phyloP scores from a whole-genome alignment of 2,113 vertebrate genomes.

The Plestiodon gilberti region DNA sequence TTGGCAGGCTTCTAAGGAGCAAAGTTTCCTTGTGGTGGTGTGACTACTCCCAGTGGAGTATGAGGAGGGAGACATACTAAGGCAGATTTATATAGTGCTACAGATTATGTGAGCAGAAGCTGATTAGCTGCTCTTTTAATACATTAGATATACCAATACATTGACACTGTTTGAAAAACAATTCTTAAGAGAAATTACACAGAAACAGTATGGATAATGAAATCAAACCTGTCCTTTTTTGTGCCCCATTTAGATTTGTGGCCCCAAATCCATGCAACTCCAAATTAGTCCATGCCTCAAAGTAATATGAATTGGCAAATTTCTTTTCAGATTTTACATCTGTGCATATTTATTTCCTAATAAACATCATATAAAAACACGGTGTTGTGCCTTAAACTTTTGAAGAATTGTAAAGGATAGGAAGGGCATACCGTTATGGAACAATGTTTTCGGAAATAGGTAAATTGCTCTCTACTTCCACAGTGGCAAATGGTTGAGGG shows the following conservation, averaged over 20 bases:
- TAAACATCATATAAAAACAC: slow-evolving; percentile 34
- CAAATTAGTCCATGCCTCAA: not conserved
- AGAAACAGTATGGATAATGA: slow-evolving; percentile 26
- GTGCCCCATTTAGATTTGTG: not conserved
- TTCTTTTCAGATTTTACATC: slow-evolving; percentile 18
- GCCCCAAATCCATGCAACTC: slow-evolving; percentile 17
- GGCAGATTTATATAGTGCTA: not conserved
- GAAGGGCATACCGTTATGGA: slow-evolving; percentile 23
- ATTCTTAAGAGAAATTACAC: slow-evolving; percentile 20
- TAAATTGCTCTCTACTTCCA: slow-evolving; percentile 3
- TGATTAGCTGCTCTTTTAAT: not conserved
- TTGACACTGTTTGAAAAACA: slow-evolving; percentile 34
- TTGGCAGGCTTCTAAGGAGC: not conserved
- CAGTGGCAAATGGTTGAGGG: slow-evolving; percentile 12
- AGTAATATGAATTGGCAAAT: slow-evolving; percentile 15
- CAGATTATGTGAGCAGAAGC: not conserved
- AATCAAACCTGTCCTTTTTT: slow-evolving; percentile 24
- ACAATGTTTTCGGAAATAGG: slow-evolving; percentile 56
- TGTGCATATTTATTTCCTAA: slow-evolving; percentile 2
- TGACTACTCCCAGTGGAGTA: not conserved
- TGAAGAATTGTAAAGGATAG: slow-evolving; percentile 37
- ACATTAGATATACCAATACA: not conserved
- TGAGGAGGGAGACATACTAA: not conserved
- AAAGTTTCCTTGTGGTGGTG: not conserved
- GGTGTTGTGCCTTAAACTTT: slow-evolving; percentile 43